Percentiles rank a stretch among this genome's conserved stretches.
phyloP scores from a whole-genome alignment of 2,797 vertebrate species.

The Chanos chanos region DNA sequence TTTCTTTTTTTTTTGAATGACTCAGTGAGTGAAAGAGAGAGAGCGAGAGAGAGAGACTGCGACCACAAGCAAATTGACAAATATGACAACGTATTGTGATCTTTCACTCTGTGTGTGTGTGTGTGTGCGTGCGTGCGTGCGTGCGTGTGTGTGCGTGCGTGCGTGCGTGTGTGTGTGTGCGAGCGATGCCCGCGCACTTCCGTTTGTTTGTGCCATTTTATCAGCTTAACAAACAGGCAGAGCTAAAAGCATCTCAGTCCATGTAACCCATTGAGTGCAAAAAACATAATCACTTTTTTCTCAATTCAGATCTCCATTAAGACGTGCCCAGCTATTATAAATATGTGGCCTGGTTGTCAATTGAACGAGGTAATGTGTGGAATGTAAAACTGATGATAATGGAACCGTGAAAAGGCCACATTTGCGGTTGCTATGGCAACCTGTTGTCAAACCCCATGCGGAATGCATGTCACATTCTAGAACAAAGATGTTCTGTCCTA shows the following conservation, averaged over 20 bases:
- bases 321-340: not conserved
- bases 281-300: slow-evolving; percentile 7
- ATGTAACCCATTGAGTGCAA: not conserved
- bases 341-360: not conserved
- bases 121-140: not conserved
- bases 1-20: too few relatives aligned
- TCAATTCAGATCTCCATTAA: not conserved
- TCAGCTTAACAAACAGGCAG: not conserved
- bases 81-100: too few relatives aligned
- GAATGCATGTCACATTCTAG: not conserved
- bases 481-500: not conserved
- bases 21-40: too few relatives aligned
- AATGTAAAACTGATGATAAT: slow-evolving; percentile 14
- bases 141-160: not conserved
- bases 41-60: too few relatives aligned
- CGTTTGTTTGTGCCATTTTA: not conserved
- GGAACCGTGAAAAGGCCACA: not conserved
- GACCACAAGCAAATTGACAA: too few relatives aligned
- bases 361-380: not conserved
- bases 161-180: not conserved
- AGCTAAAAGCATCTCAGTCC: not conserved
- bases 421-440: slow-evolving; percentile 1
- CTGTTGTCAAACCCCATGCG: not conserved
- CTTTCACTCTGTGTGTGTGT: not conserved
- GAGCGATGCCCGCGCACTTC: not conserved